Percentiles rank a stretch among this genome's conserved stretches.
Evolutionary conservation across 2,888 invertebrate genomes (phyloP).

Genomic region (Eristalis arbustorum): DNA sequence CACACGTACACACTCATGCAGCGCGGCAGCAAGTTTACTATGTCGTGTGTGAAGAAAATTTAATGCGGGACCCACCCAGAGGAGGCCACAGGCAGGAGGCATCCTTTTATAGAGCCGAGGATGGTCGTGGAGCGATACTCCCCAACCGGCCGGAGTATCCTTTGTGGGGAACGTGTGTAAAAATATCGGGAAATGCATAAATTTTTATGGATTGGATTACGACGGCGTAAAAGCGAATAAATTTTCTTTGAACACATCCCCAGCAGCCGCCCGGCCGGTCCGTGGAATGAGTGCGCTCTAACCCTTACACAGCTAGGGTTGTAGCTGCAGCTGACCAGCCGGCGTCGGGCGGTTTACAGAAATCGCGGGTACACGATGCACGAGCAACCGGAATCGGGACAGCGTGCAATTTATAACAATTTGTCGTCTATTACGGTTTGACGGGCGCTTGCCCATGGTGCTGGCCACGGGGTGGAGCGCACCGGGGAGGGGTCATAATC

Average conservation of each 20-base stretch:
- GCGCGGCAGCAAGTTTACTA: background rate
- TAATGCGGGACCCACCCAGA: slow-evolving; percentile 6
- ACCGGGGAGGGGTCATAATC: slow-evolving; percentile 54
- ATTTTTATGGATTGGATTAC: slow-evolving; percentile 70
- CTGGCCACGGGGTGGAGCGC: slow-evolving; percentile 12
- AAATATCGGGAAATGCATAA: slow-evolving; percentile 70
- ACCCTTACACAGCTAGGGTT: background rate
- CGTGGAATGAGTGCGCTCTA: slow-evolving; percentile 1
- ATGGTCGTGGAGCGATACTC: background rate
- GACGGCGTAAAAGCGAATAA: slow-evolving; percentile 70
- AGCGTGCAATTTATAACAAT: slow-evolving; percentile 68
- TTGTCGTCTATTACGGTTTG: slow-evolving; percentile 67
- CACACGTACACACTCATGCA: slow-evolving; percentile 5
- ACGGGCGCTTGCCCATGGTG: slow-evolving; percentile 24
- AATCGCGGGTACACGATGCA: slow-evolving; percentile 21
- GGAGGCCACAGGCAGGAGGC: background rate
- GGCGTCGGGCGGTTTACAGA: slow-evolving; percentile 35
- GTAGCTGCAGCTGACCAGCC: background rate
- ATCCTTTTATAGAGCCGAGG: background rate
- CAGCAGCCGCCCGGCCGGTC: slow-evolving; percentile 16
- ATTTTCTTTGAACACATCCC: slow-evolving; percentile 55
- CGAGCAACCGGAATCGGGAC: slow-evolving; percentile 50
- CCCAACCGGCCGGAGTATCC: background rate
- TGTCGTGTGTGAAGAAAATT: slow-evolving; percentile 21
- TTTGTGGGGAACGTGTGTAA: slow-evolving; percentile 47